These are phyloP conservation scores for Andrena chrysosceles DNA, from an alignment of 2,888 invertebrate species.

Conservation along the genomic window DNA sequence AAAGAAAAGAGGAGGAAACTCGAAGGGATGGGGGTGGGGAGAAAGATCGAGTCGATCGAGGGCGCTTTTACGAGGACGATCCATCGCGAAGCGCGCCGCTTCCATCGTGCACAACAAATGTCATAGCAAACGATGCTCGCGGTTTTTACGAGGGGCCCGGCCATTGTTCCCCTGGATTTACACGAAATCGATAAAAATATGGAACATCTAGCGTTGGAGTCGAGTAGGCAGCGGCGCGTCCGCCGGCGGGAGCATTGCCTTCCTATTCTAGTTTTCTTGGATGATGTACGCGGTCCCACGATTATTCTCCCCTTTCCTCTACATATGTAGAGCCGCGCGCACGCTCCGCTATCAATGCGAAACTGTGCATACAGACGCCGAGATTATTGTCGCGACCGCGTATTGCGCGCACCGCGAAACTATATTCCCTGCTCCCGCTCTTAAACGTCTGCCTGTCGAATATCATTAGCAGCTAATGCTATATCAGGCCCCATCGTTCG, in stretches of 20 bases:
- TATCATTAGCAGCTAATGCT: background rate
- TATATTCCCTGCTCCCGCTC: background rate
- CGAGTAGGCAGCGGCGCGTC: constrained; percentile 66
- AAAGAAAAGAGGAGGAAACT: background rate
- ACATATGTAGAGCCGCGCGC: constrained; percentile 1
- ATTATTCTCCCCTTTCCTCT: constrained; percentile 28
- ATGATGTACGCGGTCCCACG: constrained; percentile 64
- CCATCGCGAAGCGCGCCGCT: constrained; percentile 42
- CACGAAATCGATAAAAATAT: constrained; percentile 83
- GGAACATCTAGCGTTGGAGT: constrained; percentile 73
- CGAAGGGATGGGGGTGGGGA: no score
- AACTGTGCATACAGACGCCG: constrained; percentile 31
- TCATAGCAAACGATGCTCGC: constrained; percentile 60
- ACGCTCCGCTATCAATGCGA: constrained; percentile 48
- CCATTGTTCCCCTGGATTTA: constrained; percentile 78
- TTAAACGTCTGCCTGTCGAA: constrained; percentile 12
- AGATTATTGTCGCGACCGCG: constrained; percentile 31
- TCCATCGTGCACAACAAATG: constrained; percentile 52
- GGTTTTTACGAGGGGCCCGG: constrained; percentile 66
- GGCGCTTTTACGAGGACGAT: constrained; percentile 55
- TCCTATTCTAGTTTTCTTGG: constrained; percentile 66
- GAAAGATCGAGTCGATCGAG: constrained; percentile 42
- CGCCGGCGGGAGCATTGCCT: constrained; percentile 51
- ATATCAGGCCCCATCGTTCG: background rate
- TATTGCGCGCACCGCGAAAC: background rate